Conservation (phyloP, 1,140 invertebrate species). For the Orius insidiosus region DNA sequence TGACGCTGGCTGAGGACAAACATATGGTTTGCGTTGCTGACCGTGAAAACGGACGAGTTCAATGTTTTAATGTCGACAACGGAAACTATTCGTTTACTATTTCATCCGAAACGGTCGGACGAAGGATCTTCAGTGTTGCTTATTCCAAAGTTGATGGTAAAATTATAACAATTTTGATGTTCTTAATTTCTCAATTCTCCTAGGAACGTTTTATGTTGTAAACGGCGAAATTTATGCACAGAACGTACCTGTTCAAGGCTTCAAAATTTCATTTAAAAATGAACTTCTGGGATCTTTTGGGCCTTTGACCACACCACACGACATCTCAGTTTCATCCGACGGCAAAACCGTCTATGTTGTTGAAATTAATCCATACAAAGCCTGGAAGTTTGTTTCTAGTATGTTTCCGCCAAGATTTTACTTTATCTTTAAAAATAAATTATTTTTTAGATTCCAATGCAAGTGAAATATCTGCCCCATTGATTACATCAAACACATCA, state of each 20-base stretch:
- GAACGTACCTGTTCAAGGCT: conserved; percentile 36
- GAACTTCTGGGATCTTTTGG: conserved; percentile 40
- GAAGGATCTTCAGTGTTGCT: conserved; percentile 47
- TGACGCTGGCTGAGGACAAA: conserved; percentile 57
- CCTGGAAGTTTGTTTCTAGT: conserved; percentile 41
- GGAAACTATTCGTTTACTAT: conserved; percentile 34
- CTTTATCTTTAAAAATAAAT: background rate
- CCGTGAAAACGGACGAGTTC: conserved; percentile 73
- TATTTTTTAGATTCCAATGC: too few species aligned
- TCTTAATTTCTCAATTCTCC: conserved; percentile 21
- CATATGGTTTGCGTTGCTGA: conserved; percentile 73
- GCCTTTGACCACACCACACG: conserved; percentile 49
- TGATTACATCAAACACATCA: too few species aligned
- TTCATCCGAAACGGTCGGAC: conserved; percentile 31
- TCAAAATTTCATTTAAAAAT: conserved; percentile 42
- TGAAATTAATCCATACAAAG: conserved; percentile 44
- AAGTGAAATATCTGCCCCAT: too few species aligned
- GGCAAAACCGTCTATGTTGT: conserved; percentile 53
- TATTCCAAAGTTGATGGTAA: conserved; percentile 34
- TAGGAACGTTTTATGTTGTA: conserved; percentile 30
- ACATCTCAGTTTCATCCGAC: conserved; percentile 47
- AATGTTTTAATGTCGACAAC: conserved; percentile 49
- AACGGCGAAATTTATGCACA: conserved; percentile 25
- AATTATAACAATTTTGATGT: too few species aligned
- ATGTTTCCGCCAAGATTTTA: conserved; percentile 8